Evolutionary conservation across 64 coral and sea anemone species (phyloP).

Genomic region (Montipora sp.): DNA sequence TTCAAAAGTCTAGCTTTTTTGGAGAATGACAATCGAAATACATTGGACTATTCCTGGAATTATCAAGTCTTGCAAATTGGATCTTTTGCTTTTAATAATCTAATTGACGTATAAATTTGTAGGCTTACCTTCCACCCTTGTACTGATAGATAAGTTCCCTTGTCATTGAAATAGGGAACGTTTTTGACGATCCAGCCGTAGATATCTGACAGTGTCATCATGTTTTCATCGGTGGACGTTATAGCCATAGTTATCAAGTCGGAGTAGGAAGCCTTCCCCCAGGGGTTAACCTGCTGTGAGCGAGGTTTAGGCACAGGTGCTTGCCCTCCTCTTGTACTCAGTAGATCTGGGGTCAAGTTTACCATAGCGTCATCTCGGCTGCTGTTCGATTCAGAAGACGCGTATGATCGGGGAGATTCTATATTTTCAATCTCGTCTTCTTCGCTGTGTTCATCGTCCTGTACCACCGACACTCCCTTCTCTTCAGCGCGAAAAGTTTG

Average conservation of each 20-base stretch:
- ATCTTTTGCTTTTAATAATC: too few relatives aligned
- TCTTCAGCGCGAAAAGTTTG: not conserved
- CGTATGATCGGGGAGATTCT: slow-evolving; percentile 31
- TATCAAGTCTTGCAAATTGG: too few relatives aligned
- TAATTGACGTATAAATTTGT: not conserved
- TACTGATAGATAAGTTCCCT: slow-evolving; percentile 45
- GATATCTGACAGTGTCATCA: slow-evolving; percentile 76
- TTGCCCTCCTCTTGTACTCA: not conserved
- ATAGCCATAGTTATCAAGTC: slow-evolving; percentile 75
- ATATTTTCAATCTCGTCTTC: slow-evolving; percentile 32
- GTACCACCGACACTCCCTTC: not conserved
- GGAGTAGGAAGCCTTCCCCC: slow-evolving; percentile 69
- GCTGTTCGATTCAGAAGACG: slow-evolving; percentile 22
- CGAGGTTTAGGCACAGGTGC: slow-evolving; percentile 26
- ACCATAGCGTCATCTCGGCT: slow-evolving; percentile 26
- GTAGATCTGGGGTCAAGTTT: not conserved
- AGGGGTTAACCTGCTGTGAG: slow-evolving; percentile 59
- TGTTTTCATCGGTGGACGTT: slow-evolving; percentile 51
- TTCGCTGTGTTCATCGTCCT: not conserved
- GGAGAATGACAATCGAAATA: too few relatives aligned
- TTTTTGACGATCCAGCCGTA: slow-evolving; percentile 77
- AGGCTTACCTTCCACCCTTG: slow-evolving; percentile 77
- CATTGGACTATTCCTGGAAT: too few relatives aligned
- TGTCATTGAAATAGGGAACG: slow-evolving; percentile 74
- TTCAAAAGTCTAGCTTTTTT: too few relatives aligned